These are phyloP conservation scores for Nipponacmea schrenckii DNA, from an alignment of 2,888 invertebrate genomes.

Conservation along the genomic window DNA sequence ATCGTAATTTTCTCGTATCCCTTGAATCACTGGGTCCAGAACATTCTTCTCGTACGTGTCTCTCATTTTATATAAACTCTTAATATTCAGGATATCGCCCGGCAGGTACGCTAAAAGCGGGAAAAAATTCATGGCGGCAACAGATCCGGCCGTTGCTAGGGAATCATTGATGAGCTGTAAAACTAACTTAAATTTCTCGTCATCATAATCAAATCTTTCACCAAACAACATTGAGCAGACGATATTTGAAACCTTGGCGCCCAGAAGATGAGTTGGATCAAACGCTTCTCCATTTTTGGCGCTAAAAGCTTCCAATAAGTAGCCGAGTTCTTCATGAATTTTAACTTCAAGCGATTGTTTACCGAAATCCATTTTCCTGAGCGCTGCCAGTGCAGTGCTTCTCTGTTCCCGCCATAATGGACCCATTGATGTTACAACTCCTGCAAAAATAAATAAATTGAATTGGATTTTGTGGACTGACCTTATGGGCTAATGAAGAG, in stretches of 20 bases:
- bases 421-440: neutral
- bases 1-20: neutral
- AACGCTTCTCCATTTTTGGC: neutral
- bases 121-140: neutral
- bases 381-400: neutral
- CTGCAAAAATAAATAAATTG: neutral
- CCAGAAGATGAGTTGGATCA: neutral
- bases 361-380: neutral
- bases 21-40: neutral
- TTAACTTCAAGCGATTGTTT: neutral
- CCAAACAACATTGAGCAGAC: neutral
- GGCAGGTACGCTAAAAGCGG: neutral
- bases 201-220: neutral
- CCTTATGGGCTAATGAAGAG: too few relatives aligned
- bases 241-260: neutral
- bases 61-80: neutral
- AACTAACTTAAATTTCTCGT: neutral
- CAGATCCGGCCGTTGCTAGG: neutral
- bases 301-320: neutral
- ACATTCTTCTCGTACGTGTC: neutral
- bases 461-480: neutral
- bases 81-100: neutral
- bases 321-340: neutral
- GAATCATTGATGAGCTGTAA: neutral
- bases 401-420: neutral